phyloP scores from a whole-genome alignment of 2,888 invertebrate species.

The Melipona beecheii region DNA sequence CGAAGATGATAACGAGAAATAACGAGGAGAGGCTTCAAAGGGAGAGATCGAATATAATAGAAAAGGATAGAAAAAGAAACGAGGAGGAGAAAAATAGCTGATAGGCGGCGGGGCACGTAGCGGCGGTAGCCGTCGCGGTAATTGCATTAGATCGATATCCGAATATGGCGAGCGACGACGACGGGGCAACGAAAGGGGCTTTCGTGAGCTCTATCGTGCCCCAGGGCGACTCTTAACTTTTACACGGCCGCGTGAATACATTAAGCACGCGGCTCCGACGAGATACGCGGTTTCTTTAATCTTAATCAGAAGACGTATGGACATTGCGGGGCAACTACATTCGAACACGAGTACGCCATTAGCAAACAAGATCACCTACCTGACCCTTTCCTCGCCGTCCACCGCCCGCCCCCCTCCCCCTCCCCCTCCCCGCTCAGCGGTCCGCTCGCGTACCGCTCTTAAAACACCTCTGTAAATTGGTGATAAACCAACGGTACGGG shows the following conservation, averaged over 20 bases:
- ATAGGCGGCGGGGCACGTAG: conserved; percentile 39
- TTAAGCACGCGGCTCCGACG: conserved; percentile 71
- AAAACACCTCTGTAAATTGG: conserved; percentile 77
- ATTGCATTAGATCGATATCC: conserved; percentile 72
- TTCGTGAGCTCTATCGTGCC: conserved; percentile 73
- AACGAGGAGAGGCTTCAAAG: neutral
- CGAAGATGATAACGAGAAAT: too few relatives aligned
- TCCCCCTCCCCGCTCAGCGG: neutral
- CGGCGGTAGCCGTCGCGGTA: conserved; percentile 58
- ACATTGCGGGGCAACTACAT: conserved; percentile 79
- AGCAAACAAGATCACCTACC: conserved; percentile 82
- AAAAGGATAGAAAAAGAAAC: neutral
- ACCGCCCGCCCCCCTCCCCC: conserved; percentile 7
- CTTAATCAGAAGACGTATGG: conserved; percentile 83
- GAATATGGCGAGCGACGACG: conserved; percentile 56
- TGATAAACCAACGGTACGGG: conserved; percentile 73
- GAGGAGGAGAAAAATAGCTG: conserved; percentile 11
- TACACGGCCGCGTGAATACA: conserved; percentile 75
- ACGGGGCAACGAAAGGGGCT: conserved; percentile 47
- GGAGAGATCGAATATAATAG: neutral
- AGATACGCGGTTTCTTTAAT: conserved; percentile 82
- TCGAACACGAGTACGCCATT: conserved; percentile 83
- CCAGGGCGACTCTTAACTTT: conserved; percentile 72
- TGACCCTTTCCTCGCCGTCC: conserved; percentile 66
- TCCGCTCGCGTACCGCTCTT: conserved; percentile 57